Conservation (phyloP, 2,797 vertebrate species). For the Tarsius wallacei region DNA sequence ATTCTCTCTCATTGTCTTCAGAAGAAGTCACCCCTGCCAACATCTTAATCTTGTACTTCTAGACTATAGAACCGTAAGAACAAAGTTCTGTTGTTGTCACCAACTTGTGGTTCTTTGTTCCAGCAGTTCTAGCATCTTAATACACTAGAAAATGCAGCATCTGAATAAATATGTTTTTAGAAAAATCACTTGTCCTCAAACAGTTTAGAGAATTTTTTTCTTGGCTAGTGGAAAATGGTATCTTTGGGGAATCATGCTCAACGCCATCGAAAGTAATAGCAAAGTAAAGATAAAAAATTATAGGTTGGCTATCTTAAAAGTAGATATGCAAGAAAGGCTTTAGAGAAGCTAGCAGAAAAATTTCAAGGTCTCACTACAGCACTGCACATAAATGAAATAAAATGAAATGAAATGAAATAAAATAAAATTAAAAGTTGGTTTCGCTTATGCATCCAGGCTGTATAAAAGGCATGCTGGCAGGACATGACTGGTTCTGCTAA, state of each 20-base stretch:
- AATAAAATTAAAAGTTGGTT: not conserved
- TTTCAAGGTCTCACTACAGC: not conserved
- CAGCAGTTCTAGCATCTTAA: not conserved
- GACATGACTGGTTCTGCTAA: not conserved
- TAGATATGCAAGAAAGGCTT: not conserved
- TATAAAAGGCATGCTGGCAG: not conserved
- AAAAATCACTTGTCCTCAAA: constrained; percentile 9
- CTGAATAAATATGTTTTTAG: not conserved
- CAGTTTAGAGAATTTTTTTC: not conserved
- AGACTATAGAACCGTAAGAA: not conserved
- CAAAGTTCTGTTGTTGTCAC: not conserved
- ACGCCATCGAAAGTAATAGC: constrained; percentile 16
- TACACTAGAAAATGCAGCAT: not conserved
- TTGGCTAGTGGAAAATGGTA: not conserved
- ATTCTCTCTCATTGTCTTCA: not conserved
- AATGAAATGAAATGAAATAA: constrained; percentile 4
- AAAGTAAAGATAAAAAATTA: not conserved
- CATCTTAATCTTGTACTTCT: not conserved
- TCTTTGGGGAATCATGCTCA: not conserved
- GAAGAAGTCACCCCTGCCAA: not conserved
- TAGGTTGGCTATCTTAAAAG: constrained; percentile 40
- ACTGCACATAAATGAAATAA: not conserved
- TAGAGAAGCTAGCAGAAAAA: not conserved
- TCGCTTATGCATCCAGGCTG: not conserved
- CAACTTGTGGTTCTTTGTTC: not conserved